phyloP scores from a whole-genome alignment of 2,113 vertebrate genomes.

The Heterotis niloticus region DNA sequence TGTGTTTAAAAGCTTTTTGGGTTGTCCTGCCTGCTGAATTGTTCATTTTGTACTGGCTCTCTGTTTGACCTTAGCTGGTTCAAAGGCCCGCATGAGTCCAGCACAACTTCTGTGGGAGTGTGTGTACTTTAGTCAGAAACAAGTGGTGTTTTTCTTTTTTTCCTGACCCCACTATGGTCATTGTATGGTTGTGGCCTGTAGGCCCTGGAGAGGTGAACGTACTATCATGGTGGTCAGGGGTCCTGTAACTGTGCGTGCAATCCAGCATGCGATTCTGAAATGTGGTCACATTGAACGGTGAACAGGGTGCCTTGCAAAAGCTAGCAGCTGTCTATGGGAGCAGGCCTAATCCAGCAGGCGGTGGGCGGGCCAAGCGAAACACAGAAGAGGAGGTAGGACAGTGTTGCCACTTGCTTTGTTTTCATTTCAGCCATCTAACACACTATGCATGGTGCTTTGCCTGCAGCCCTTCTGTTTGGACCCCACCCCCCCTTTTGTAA shows the following conservation, averaged over 20 bases:
- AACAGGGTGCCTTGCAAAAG: conserved; percentile 92
- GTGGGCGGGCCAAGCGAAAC: conserved; percentile 82
- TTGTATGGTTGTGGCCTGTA: background rate
- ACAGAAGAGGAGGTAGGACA: conserved; percentile 96
- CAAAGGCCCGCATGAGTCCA: background rate
- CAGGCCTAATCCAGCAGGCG: conserved; percentile 76
- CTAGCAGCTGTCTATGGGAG: conserved; percentile 82
- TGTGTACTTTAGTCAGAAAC: background rate
- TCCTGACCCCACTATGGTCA: background rate
- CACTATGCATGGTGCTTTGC: conserved; percentile 10
- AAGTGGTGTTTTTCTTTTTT: background rate
- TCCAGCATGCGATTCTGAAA: conserved; percentile 61
- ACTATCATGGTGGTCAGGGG: background rate
- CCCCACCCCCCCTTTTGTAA: background rate
- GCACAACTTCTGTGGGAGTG: background rate
- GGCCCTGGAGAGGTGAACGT: background rate
- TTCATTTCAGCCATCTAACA: background rate
- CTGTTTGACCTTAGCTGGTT: background rate
- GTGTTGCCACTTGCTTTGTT: conserved; percentile 16
- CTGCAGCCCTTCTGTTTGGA: background rate
- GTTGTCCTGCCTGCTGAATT: background rate
- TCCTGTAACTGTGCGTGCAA: background rate
- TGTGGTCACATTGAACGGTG: conserved; percentile 82
- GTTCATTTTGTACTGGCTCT: background rate
- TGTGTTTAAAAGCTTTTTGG: background rate